Percentiles rank a stretch among this genome's conserved stretches.
Evolutionary conservation across 2,113 vertebrate species (phyloP).

Genomic region (Urocynchramus pylzowi): DNA sequence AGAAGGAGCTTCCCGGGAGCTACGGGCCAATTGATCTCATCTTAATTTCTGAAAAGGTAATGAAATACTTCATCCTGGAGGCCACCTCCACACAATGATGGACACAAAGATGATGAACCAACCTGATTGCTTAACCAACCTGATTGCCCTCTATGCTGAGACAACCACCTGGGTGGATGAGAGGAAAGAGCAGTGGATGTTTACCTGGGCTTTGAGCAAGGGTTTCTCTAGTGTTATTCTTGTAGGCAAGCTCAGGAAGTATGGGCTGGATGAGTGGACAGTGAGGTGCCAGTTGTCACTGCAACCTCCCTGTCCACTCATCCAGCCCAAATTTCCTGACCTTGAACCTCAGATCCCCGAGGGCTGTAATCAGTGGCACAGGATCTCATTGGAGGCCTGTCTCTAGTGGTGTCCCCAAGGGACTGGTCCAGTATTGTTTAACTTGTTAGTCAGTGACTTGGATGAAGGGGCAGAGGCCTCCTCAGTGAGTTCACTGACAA

Average conservation of each 20-base stretch:
- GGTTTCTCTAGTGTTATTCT: not conserved
- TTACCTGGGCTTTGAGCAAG: not conserved
- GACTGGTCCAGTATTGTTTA: not conserved
- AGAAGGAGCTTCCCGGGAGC: not conserved
- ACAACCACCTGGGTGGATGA: not conserved
- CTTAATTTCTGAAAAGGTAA: not conserved
- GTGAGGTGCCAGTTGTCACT: not conserved
- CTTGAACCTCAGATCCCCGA: accelerated
- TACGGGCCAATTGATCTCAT: not conserved
- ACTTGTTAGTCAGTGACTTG: not conserved
- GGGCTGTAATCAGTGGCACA: not conserved
- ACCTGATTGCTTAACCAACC: too few relatives aligned
- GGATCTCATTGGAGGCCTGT: not conserved
- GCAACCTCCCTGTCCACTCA: not conserved
- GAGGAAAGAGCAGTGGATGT: not conserved
- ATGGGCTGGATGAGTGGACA: not conserved
- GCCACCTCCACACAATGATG: too few relatives aligned
- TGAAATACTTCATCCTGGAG: not conserved
- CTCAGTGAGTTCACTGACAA: not conserved
- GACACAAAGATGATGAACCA: not conserved
- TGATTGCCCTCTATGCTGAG: not conserved
- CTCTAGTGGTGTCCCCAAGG: not conserved
- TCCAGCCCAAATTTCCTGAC: not conserved
- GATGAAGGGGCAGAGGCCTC: not conserved
- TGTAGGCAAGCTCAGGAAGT: accelerated